Conservation (phyloP, 2,113 vertebrate species). For the Antigone vipio region DNA sequence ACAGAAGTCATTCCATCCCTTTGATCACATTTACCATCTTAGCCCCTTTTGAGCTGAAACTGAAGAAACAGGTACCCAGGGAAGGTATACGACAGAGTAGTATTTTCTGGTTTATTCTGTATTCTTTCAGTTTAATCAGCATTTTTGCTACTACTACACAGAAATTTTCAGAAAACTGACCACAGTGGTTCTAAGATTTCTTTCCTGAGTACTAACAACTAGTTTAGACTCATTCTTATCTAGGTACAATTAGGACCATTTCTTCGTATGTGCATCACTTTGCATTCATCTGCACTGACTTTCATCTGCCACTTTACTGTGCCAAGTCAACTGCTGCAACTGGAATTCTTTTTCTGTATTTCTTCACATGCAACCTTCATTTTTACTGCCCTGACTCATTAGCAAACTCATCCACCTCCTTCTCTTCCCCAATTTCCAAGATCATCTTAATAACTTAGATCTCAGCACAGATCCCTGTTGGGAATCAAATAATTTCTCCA, state of each 20-base stretch:
- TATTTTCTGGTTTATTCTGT: background rate
- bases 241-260: background rate
- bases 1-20: background rate
- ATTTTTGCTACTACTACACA: background rate
- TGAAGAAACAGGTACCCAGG: background rate
- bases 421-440: background rate
- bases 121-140: background rate
- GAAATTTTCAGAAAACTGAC: background rate
- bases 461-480: background rate
- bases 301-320: background rate
- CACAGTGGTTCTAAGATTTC: background rate
- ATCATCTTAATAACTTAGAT: background rate
- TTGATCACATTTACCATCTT: background rate
- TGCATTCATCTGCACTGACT: background rate
- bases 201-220: background rate
- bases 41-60: background rate
- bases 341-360: background rate
- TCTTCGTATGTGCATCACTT: background rate
- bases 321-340: rapidly evolving
- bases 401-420: background rate
- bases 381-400: background rate
- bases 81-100: background rate
- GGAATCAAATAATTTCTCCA: background rate
- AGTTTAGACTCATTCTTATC: background rate
- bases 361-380: background rate